Conservation (phyloP, 37 sponge, comb jelly and placozoan species). For the Petrosia ficiformis region DNA sequence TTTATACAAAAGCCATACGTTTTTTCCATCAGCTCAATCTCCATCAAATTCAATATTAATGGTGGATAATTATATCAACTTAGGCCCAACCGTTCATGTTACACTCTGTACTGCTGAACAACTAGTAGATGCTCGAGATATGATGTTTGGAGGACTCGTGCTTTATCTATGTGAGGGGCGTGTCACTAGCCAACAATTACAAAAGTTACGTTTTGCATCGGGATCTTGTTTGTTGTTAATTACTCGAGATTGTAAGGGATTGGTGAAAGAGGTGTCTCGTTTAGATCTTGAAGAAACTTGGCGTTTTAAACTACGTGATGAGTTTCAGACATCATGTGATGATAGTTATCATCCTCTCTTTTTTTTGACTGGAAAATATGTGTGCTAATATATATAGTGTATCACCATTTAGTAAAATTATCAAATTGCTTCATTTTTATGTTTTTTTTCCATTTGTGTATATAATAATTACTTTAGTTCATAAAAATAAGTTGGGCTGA, state of each 20-base stretch:
- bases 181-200: conserved; percentile 49
- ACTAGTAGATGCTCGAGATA: neutral
- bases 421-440: neutral
- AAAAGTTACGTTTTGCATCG: conserved; percentile 59
- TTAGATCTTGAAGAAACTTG: conserved; percentile 89
- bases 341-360: conserved; percentile 75
- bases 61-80: conserved; percentile 77
- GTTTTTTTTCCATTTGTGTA: neutral
- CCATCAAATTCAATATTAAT: conserved; percentile 60
- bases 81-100: conserved; percentile 55
- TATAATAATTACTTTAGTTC: neutral
- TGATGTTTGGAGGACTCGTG: conserved; percentile 76
- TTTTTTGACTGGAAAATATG: conserved; percentile 70
- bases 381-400: neutral
- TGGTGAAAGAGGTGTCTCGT: conserved; percentile 87
- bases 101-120: conserved; percentile 36
- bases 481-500: too few relatives aligned
- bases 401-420: neutral
- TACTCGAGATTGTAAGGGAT: conserved; percentile 71
- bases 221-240: conserved; percentile 87
- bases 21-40: conserved; percentile 65
- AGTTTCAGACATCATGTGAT: conserved; percentile 82
- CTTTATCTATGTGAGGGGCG: conserved; percentile 80
- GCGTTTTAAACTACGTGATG: conserved; percentile 85
- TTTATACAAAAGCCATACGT: conserved; percentile 26